Base-by-base conservation (phyloP, 2,797 vertebrate species). In the Siniperca scherzeri region DNA sequence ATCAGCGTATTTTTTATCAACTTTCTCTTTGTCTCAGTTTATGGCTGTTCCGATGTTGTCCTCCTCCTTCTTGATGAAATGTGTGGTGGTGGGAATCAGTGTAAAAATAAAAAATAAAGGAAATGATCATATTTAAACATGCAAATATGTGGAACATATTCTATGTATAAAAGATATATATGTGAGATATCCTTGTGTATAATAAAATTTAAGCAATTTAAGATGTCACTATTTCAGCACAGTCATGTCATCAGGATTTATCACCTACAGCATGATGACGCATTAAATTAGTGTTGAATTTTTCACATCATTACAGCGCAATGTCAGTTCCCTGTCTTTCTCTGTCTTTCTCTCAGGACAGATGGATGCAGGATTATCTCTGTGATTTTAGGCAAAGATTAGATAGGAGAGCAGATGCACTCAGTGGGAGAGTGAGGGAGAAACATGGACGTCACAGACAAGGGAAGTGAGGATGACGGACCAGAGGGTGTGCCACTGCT, bases 311-410 rank as follows among this genome's bases (percentile, higher is more conserved):
- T 73, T 56, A 30, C 40, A 81, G 68, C 50, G 46, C 81, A 86
- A 86, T 89, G 86, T 83, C 74, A 73, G 70, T 70, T 77, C 82
- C 74, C 77, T 83, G 72, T 79, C 72, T 84, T 83, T 91, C 82
- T 77, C 77, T 83, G 72, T 79, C 72, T 84, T 83, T 91, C 79
- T 90, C 70, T 85, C 80, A 44, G 87, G 93, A 90, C 95, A 96
- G 95, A 96, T 96, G 96, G 96, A 93, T 89, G 83, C 78, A 81
- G 92, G 96, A 96, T 96, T 96, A 96, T 95, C 93, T 90, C 89
- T 76, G 93, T 94, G 94, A 96, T 95, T 96, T 96, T 93, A 95
- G 94, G 89, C 94, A 96, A 96, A 96, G 96, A 96, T 96, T 96
- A 96, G 92, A 93, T 87, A 68, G 88, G 75, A 88, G 85, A 95